A percentile compares a stretch with the other conserved stretches of the same genome.
These are phyloP conservation scores for Epinephelus fuscoguttatus DNA, from an alignment of 2,113 vertebrate species.

Conservation along the genomic window DNA sequence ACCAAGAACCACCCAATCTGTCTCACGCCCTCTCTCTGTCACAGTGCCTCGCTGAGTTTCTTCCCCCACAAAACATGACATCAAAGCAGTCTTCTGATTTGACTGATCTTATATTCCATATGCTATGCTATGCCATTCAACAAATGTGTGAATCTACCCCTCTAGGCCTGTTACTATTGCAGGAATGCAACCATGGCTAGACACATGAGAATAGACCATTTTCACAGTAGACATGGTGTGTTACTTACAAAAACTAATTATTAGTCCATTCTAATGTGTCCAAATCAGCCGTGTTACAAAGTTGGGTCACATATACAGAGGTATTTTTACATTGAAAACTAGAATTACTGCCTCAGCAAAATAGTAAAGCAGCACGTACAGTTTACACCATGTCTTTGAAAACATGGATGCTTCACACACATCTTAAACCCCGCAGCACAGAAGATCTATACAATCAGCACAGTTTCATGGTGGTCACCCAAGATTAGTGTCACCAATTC, in stretches of 20 bases:
- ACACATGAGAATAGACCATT: not conserved
- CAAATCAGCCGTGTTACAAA: not conserved
- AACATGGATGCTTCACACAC: no score
- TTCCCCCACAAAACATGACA: not conserved
- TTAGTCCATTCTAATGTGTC: not conserved
- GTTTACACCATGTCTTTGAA: no score
- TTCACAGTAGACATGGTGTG: not conserved
- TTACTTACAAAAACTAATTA: not conserved
- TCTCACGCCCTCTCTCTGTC: not conserved
- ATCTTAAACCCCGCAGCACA: no score
- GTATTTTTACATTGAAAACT: no score
- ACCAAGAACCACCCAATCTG: not conserved
- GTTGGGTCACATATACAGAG: no score
- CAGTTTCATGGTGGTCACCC: no score
- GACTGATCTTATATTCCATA: not conserved
- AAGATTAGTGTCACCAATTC: no score
- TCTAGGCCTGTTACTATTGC: not conserved
- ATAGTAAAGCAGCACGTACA: no score
- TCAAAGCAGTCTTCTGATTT: conserved; percentile 31
- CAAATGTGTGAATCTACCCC: not conserved
- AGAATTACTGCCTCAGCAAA: no score
- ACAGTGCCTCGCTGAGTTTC: not conserved
- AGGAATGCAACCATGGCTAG: not conserved
- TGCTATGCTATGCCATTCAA: not conserved
- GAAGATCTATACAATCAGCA: no score